phyloP scores from a whole-genome alignment of 2,888 invertebrate species.

The Scelioninae gen. 1 region DNA sequence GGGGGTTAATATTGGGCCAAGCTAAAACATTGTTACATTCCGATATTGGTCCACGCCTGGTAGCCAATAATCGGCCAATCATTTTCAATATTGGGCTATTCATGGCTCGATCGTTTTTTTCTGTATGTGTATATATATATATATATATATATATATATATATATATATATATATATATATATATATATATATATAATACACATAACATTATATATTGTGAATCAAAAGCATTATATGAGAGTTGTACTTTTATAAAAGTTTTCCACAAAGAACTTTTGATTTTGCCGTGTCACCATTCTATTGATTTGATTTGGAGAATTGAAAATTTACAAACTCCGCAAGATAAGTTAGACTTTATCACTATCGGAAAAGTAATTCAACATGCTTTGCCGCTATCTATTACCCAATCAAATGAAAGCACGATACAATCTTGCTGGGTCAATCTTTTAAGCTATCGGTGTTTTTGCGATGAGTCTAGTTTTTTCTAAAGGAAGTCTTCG shows the following conservation, averaged over 20 bases:
- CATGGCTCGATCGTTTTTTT: no score
- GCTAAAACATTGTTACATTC: no score
- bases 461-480: conserved; percentile 31
- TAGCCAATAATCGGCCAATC: no score
- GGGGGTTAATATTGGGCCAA: no score
- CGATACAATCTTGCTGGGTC: conserved; percentile 42
- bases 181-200: conserved; percentile 35
- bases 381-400: conserved; percentile 21
- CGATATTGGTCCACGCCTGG: no score
- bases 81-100: no score
- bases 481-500: conserved; percentile 11
- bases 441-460: conserved; percentile 42
- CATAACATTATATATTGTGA: conserved; percentile 3
- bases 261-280: conserved; percentile 2
- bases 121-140: no score
- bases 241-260: neutral
- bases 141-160: no score
- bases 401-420: conserved; percentile 36
- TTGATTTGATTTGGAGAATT: conserved; percentile 35
- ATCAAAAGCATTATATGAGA: neutral
- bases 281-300: conserved; percentile 24
- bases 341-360: conserved; percentile 35
- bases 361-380: conserved; percentile 37
- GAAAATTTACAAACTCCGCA: conserved; percentile 41
- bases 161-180: no score